Evolutionary conservation across 2,113 vertebrate species (phyloP).

Genomic region (Halichoerus grypus): DNA sequence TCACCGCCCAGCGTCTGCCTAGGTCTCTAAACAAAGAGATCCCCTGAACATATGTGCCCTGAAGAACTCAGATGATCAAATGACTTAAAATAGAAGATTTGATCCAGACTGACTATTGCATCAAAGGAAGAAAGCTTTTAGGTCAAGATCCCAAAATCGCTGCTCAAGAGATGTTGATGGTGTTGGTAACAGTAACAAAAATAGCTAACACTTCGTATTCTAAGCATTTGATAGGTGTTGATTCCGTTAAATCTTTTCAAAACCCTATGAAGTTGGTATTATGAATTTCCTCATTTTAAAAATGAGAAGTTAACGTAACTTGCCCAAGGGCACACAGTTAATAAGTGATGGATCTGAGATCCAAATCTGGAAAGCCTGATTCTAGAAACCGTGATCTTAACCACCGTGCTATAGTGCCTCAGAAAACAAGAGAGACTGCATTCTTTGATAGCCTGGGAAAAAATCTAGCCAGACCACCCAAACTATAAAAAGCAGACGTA

Average conservation of each 20-base stretch:
- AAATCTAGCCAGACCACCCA: background rate
- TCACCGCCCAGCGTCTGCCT: background rate
- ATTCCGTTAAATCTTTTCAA: background rate
- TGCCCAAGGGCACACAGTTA: background rate
- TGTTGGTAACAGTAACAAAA: background rate
- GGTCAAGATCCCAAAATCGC: background rate
- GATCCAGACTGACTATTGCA: background rate
- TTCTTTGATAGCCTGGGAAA: background rate
- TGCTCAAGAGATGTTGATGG: background rate
- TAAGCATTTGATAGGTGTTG: background rate
- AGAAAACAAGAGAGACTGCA: background rate
- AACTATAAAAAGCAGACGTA: background rate
- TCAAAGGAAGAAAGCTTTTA: conserved; percentile 4
- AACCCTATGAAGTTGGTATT: background rate
- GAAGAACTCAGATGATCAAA: background rate
- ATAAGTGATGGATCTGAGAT: background rate
- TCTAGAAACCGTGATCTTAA: background rate
- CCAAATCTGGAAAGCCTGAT: background rate
- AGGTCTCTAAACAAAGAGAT: background rate
- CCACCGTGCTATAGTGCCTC: background rate
- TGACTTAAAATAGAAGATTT: background rate
- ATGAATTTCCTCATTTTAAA: conserved; percentile 20
- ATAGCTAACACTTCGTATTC: background rate
- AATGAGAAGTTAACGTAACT: background rate
- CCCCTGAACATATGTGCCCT: background rate